These are phyloP conservation scores for Malacoraja senta DNA, from an alignment of 2,797 vertebrate species.

Conservation along the genomic window DNA sequence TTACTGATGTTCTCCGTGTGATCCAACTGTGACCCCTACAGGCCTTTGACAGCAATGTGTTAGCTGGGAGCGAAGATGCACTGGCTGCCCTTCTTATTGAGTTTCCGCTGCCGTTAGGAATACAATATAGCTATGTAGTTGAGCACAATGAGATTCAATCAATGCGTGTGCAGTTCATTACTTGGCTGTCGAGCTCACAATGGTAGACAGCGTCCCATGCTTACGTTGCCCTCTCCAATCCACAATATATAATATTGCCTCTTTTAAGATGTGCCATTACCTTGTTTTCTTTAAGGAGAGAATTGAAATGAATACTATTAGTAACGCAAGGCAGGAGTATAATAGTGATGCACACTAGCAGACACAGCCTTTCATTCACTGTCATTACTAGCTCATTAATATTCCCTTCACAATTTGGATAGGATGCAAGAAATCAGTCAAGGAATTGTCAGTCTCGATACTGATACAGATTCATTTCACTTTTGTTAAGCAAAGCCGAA, in stretches of 20 bases:
- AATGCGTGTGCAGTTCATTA: slow-evolving; percentile 4
- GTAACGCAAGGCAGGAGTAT: neutral
- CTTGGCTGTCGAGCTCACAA: neutral
- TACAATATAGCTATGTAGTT: neutral
- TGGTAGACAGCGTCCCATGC: neutral
- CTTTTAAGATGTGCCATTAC: neutral
- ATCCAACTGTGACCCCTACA: slow-evolving; percentile 41
- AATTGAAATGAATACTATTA: slow-evolving; percentile 13
- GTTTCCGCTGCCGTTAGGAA: neutral
- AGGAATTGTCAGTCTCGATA: neutral
- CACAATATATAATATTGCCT: neutral
- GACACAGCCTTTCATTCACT: neutral
- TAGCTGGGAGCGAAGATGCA: slow-evolving; percentile 14
- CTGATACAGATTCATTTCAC: neutral
- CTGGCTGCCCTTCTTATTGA: neutral
- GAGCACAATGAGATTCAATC: neutral
- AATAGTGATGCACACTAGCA: slow-evolving; percentile 15
- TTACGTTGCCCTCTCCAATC: neutral
- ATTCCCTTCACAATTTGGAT: slow-evolving; percentile 24
- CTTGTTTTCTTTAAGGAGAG: neutral
- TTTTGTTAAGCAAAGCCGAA: neutral
- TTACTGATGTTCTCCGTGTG: slow-evolving; percentile 39
- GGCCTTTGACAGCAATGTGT: slow-evolving; percentile 38
- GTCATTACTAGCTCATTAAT: slow-evolving; percentile 26
- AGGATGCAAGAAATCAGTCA: slow-evolving; percentile 31